Conservation (phyloP, 2,113 vertebrate genomes). For the Erythrocercus mccallii region DNA sequence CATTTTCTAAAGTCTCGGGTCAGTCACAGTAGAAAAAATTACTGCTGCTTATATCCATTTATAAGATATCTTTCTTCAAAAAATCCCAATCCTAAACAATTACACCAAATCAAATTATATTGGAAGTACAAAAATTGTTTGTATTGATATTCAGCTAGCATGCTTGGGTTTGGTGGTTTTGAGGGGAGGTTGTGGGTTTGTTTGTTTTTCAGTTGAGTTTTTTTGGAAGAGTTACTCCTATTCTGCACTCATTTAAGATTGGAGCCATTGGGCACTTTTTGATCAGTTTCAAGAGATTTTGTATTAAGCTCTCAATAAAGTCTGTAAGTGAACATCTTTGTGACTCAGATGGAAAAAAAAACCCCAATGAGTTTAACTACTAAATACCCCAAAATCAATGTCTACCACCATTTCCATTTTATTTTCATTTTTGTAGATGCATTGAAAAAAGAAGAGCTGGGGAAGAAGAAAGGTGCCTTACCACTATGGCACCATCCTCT, state of each 20-base stretch:
- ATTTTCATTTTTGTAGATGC: not conserved
- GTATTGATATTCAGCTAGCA: not conserved
- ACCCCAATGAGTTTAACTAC: not conserved
- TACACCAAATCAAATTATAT: not conserved
- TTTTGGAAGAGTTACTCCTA: not conserved
- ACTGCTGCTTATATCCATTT: not conserved
- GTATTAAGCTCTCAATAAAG: not conserved
- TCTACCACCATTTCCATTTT: not conserved
- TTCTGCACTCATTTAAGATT: not conserved
- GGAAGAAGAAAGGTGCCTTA: not conserved
- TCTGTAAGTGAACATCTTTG: not conserved
- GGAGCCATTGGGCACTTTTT: not conserved
- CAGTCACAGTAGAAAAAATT: not conserved
- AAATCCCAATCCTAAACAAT: not conserved
- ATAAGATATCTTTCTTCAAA: not conserved
- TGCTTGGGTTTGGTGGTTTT: not conserved
- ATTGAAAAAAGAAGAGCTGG: not conserved
- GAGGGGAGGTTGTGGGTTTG: not conserved
- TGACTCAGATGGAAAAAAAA: not conserved
- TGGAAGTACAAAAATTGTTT: not conserved
- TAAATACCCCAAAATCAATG: not conserved
- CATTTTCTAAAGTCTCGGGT: not conserved
- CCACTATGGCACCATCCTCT: not conserved
- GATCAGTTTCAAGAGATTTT: not conserved
- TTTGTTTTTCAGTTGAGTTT: not conserved